Base-by-base conservation (phyloP, 37 sponge, comb jelly and placozoan genomes). In the Eunapius fragilis region DNA sequence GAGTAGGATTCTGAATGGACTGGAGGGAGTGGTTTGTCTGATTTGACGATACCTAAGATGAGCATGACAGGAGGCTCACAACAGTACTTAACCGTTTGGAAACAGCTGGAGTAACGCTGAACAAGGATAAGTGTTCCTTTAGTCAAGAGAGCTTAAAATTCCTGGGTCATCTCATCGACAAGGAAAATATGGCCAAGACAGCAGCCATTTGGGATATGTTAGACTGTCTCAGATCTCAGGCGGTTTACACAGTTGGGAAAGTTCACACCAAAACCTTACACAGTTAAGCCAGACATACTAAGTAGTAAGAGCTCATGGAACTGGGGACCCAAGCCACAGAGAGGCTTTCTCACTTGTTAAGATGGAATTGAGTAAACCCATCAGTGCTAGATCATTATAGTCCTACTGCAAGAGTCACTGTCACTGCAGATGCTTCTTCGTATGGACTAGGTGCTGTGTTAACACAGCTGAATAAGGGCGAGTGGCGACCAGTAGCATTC, bases 391-490 rank as follows among this genome's bases (percentile, higher is more conserved):
- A 71, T 47, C 45, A 31, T 69, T 88, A 88, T 47, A 32, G 77
- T 34, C 84, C 84, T 25, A 19, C 34, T 69, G 75, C 49, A 7
- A 23, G 27, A 9, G 75, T 70, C 41, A 75, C 11, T 9, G 49
- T 88, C 26, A 36, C 69, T 24, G 80, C 74, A 50, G 90, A 89
- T 80, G 85, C 85, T 22, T 79, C 80, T 0, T 9, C 80, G 33
- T 78, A 86, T 72, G 87, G 87, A 5, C 80, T 86, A 23, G 87
- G 87, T 47, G 87, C 87, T 38, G 87, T 86, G 13, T 74, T 86
- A 27, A 72, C 79, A 3, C 80, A 86, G 80, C 0, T 79, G 34
- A 26, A 49, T 11, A 28, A 35, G 14, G 74, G 25, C 25, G 71
- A 49, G 68, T 86, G 87, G 87, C 70, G 45, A 69, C 87, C 87